phyloP scores from a whole-genome alignment of 2,113 vertebrate species.

The Trachemys scripta region DNA sequence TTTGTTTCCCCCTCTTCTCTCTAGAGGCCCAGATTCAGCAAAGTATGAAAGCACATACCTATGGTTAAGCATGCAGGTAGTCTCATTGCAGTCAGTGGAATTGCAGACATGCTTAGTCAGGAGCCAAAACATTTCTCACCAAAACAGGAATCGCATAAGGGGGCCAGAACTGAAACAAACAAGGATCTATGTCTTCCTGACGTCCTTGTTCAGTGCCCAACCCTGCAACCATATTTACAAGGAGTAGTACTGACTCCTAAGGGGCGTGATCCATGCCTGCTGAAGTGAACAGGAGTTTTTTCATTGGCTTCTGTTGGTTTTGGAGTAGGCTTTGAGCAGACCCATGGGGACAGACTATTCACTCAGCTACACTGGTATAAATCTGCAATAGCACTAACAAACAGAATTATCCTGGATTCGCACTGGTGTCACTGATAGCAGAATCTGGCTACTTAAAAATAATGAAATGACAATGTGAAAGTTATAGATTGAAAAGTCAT shows the following conservation, averaged over 20 bases:
- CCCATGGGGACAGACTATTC: not conserved
- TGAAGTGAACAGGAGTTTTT: not conserved
- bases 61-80: not conserved
- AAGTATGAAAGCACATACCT: not conserved
- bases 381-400: not conserved
- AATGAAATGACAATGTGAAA: not conserved
- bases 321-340: not conserved
- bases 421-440: slow-evolving; percentile 3
- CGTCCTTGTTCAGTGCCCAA: not conserved
- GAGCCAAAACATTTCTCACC: not conserved
- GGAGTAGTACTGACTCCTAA: not conserved
- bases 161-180: not conserved
- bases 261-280: not conserved
- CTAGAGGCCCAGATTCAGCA: not conserved
- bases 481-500: not conserved
- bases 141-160: not conserved
- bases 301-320: accelerated
- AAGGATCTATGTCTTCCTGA: not conserved
- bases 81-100: not conserved
- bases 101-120: not conserved
- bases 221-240: not conserved
- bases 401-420: not conserved
- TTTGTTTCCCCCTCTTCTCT: not conserved
- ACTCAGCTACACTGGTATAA: not conserved
- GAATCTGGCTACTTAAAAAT: not conserved